phyloP scores from a whole-genome alignment of 1,140 invertebrate genomes.

The Zaprionus taronus region DNA sequence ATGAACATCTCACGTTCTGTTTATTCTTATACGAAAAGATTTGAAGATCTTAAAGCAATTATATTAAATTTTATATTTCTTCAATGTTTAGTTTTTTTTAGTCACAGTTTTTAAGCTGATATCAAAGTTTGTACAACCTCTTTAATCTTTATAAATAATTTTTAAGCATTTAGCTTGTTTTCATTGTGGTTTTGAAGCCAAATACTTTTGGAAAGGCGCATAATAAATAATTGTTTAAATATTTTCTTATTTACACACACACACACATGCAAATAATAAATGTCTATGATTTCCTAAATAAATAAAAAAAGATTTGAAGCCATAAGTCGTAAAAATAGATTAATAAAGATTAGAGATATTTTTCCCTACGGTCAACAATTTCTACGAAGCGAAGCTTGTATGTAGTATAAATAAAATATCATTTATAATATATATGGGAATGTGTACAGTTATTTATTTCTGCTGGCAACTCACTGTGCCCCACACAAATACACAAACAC shows the following conservation, averaged over 20 bases:
- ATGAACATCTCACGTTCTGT: too few species aligned
- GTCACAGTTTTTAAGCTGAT: too few species aligned
- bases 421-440: background rate
- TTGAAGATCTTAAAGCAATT: too few species aligned
- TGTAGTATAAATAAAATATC: background rate
- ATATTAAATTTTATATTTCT: too few species aligned
- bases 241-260: background rate
- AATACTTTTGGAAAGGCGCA: background rate
- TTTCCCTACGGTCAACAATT: background rate
- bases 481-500: background rate
- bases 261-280: background rate
- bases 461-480: background rate
- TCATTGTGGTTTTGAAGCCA: background rate
- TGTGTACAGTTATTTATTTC: background rate
- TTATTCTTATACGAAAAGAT: too few species aligned
- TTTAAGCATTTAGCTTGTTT: background rate
- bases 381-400: background rate
- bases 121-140: too few species aligned
- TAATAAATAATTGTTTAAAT: background rate
- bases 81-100: too few species aligned
- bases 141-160: background rate
- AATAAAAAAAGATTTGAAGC: background rate
- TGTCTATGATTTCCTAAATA: constrained; percentile 3
- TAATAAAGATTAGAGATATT: constrained; percentile 2
- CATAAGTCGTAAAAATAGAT: background rate